These are phyloP conservation scores for Acipenser oxyrinchus DNA, from an alignment of 2,797 vertebrate genomes.

Conservation along the genomic window DNA sequence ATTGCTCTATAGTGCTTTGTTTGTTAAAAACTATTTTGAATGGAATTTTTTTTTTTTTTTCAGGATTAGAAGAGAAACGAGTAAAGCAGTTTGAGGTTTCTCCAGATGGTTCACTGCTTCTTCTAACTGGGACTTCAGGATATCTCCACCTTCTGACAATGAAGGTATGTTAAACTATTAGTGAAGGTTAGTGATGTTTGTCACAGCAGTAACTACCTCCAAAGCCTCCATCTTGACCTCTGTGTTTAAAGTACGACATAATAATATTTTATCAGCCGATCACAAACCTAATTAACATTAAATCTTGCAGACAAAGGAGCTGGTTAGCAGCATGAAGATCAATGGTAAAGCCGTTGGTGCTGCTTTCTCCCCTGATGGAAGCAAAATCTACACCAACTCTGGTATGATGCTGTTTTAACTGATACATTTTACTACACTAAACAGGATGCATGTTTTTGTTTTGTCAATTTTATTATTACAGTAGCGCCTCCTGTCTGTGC, in stretches of 20 bases:
- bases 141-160: slow-evolving; percentile 81
- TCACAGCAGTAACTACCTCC: too few relatives aligned
- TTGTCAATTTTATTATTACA: too few relatives aligned
- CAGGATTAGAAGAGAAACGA: slow-evolving; percentile 72
- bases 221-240: too few relatives aligned
- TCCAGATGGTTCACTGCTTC: slow-evolving; percentile 75
- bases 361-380: slow-evolving; percentile 71
- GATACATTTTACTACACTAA: too few relatives aligned
- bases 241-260: too few relatives aligned
- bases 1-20: not conserved
- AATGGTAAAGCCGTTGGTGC: slow-evolving; percentile 65
- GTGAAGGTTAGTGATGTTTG: too few relatives aligned
- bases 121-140: slow-evolving; percentile 73
- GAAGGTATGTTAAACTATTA: slow-evolving; percentile 58
- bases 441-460: too few relatives aligned
- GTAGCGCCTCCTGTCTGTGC: too few relatives aligned
- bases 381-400: slow-evolving; percentile 70
- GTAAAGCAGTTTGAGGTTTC: slow-evolving; percentile 79
- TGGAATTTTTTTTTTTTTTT: not conserved
- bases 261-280: too few relatives aligned
- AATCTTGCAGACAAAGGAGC: slow-evolving; percentile 71
- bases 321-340: slow-evolving; percentile 80
- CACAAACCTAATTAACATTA: too few relatives aligned
- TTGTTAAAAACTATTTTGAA: not conserved
- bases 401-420: slow-evolving; percentile 49